Evolutionary conservation across 2,888 invertebrate species (phyloP), one percentile per base, ranked within the genome.

Genomic region (Cabera pusaria): DNA sequence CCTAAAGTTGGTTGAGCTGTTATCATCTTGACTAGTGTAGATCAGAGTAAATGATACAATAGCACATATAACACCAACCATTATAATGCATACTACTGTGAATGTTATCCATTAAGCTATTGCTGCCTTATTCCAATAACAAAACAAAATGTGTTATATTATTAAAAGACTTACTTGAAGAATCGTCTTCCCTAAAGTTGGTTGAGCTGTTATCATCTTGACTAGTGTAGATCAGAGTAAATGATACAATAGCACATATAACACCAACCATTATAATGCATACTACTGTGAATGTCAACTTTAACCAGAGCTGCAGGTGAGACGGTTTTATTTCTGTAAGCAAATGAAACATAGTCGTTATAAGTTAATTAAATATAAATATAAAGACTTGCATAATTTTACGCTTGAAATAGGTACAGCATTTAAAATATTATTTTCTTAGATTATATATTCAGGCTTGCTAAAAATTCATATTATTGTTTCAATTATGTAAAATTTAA

Each of bases 51-150:
- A 46, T 31, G 73, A 56, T 11, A 74, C 50, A 37, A 81, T 57
- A 8, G 74, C 73, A 58, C 73, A 68, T 44, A 79, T 61, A 11
- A 73, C 70, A 18, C 72, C 76, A 22, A 83, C 50, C 16, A 79
- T 42, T 24, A 72, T 51, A 36, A 82, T 50, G 56, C 71, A 75
- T 3, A 77, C 44, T 9, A 65, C 67, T 8, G 67, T 70, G 29
- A 79, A 64, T 10, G 65, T n/a, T n/a, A n/a, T n/a, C n/a, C n/a
- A n/a, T n/a, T n/a, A n/a, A n/a, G n/a, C n/a, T n/a, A n/a, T n/a
- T n/a, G n/a, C n/a, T n/a, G n/a, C n/a, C n/a, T n/a, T n/a, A n/a
- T n/a, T n/a, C n/a, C n/a, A n/a, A n/a, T n/a, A n/a, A n/a, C n/a
- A n/a, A n/a, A n/a, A n/a, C n/a, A n/a, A n/a, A n/a, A n/a, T n/a